Conservation (phyloP, 2,888 invertebrate species). For the Platycnemis pennipes region DNA sequence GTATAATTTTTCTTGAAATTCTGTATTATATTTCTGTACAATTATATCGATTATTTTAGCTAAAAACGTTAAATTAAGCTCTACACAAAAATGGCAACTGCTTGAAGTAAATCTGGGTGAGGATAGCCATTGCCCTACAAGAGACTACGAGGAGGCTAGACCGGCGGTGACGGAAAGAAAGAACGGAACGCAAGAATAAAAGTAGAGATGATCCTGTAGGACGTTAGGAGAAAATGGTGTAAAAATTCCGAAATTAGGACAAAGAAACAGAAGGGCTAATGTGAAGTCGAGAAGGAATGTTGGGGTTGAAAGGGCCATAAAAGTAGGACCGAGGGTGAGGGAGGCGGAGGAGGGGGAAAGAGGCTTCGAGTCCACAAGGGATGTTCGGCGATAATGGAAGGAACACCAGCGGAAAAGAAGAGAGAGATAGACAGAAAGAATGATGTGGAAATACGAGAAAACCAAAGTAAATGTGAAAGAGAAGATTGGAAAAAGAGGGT, state of each 20-base stretch:
- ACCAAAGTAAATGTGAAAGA: not conserved
- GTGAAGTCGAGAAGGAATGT: not conserved
- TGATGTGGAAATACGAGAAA: not conserved
- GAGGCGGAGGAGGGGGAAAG: not conserved
- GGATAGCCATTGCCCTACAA: not conserved
- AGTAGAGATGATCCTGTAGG: not conserved
- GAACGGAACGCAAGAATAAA: not conserved
- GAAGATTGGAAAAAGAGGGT: not conserved
- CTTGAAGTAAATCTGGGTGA: not conserved
- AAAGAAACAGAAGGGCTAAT: not conserved
- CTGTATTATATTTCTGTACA: too few species aligned
- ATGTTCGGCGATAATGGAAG: slow-evolving; percentile 11
- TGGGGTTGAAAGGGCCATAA: not conserved
- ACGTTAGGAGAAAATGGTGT: not conserved
- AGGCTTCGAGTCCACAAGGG: not conserved
- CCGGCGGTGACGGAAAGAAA: not conserved
- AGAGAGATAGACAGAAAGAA: not conserved
- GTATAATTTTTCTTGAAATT: too few species aligned
- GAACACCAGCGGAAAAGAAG: not conserved
- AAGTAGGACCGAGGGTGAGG: not conserved
- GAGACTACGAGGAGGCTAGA: too few species aligned
- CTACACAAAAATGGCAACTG: too few species aligned
- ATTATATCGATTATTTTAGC: too few species aligned
- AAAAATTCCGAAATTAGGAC: not conserved
- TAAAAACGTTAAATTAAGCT: too few species aligned